Base-by-base conservation (phyloP, 2,888 invertebrate species). In the Hydropsyche betteni region DNA sequence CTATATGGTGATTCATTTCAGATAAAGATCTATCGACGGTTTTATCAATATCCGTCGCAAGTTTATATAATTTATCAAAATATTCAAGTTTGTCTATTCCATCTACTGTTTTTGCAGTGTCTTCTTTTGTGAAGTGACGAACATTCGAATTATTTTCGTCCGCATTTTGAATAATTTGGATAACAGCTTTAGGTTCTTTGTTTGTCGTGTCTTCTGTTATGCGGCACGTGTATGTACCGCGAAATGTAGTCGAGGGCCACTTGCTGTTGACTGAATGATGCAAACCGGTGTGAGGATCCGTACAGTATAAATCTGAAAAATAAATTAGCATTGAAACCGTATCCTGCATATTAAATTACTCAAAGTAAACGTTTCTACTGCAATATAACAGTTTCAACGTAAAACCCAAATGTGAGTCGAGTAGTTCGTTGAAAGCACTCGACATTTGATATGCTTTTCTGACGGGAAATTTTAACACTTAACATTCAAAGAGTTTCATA, bases 191-290 rank as follows among this genome's bases (percentile, higher is more conserved):
- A 44, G 8, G 24, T 10, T 68, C 50, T 72, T 6, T 55, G 7
- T 14, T 69, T 6, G 33, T 36, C 8, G 34, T 55, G 8, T 68
- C 24, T 8, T 58, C 68, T 14, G 69, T 75, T 50, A 71, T 69
- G 58, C 83, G 86, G 80, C 88, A 88, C 5, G 85, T 85, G 77
- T 86, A 87, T 79, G 84, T 86, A 1, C 87, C 87, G 69, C 87
- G 87, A 75, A 88, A 87, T 1, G 84, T 81, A 33, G 81, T 81
- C 0, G 88, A 84, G 1, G 82, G 80, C 88, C 88, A 88, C 6
- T 86, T 85, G 24, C 84, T 81, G 79, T 87, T 86, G 0, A 84
- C 82, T 5, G 83, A 79, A 76, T 88, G 82, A 0, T 86, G 81
- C 76, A 83, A 83, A 0, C 84, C 85, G 0, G 87, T 85, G 24